Conservation (phyloP, 2,888 invertebrate species). For the Lasioglossum oenotherae region DNA sequence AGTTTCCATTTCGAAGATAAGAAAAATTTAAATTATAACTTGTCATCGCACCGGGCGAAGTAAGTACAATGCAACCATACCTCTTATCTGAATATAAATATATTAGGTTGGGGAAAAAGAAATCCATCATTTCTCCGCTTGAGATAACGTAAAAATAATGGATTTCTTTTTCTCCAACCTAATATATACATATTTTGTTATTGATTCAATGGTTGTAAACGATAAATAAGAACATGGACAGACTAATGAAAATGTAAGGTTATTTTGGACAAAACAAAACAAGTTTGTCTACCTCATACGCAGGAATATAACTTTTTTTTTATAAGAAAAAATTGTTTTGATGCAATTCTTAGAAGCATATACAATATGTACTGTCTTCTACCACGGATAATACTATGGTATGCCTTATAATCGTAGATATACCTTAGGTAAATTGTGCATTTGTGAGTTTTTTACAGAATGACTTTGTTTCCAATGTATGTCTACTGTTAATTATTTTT, state of each 20-base stretch:
- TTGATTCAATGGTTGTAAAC: background rate
- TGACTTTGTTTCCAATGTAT: too few species aligned
- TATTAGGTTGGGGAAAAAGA: too few species aligned
- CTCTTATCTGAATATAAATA: background rate
- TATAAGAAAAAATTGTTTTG: background rate
- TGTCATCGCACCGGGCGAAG: too few species aligned
- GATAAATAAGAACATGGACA: background rate
- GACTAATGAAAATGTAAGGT: background rate
- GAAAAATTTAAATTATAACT: background rate
- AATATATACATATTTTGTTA: background rate
- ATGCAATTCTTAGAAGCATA: background rate
- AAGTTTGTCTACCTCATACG: background rate
- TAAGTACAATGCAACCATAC: background rate
- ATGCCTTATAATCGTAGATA: too few species aligned
- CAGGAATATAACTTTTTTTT: background rate
- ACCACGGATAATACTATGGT: too few species aligned
- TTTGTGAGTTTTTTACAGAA: too few species aligned
- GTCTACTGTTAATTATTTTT: too few species aligned
- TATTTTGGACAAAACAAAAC: background rate
- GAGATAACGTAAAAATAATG: too few species aligned
- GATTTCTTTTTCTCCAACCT: too few species aligned
- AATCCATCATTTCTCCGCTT: too few species aligned
- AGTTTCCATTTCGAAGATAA: background rate
- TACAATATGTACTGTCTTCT: background rate
- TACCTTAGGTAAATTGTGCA: too few species aligned